Evolutionary conservation across 2,888 invertebrate genomes (phyloP).

Genomic region (Amiota communis): DNA sequence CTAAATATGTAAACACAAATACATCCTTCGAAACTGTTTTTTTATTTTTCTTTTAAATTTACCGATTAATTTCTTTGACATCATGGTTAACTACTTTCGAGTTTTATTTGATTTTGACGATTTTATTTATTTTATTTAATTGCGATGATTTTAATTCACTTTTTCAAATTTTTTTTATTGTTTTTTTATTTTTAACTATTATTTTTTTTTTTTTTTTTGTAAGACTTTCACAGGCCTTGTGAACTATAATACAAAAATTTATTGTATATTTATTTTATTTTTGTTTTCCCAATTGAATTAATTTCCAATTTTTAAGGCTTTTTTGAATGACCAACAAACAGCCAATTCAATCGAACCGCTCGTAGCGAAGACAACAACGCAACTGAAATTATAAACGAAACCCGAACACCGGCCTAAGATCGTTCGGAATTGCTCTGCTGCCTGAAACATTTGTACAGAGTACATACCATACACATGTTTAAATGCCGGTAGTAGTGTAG

Average conservation of each 20-base stretch:
- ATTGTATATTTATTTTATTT: neutral
- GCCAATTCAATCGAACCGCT: slow-evolving; percentile 39
- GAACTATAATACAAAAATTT: slow-evolving; percentile 22
- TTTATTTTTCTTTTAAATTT: slow-evolving; percentile 34
- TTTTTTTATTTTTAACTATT: slow-evolving; percentile 34
- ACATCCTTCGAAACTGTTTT: neutral
- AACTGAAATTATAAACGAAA: slow-evolving; percentile 46
- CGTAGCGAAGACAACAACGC: slow-evolving; percentile 47
- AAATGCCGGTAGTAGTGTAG: neutral
- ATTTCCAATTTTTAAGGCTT: slow-evolving; percentile 1
- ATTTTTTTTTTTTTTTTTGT: slow-evolving; percentile 27
- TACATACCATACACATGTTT: too few species aligned
- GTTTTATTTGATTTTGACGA: neutral
- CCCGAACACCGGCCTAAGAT: slow-evolving; percentile 13
- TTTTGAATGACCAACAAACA: slow-evolving; percentile 31
- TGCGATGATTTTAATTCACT: slow-evolving; percentile 5
- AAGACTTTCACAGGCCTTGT: slow-evolving; percentile 22
- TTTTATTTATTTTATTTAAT: neutral
- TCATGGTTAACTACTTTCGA: slow-evolving; percentile 39
- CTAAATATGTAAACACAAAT: too few species aligned
- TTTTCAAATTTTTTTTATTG: neutral
- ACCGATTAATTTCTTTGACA: slow-evolving; percentile 50
- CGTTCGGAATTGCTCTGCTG: neutral
- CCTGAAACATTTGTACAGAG: neutral
- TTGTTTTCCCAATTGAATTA: neutral